These are phyloP conservation scores for Drosophila watanabei DNA, from an alignment of 1,140 invertebrate genomes.

Conservation along the genomic window DNA sequence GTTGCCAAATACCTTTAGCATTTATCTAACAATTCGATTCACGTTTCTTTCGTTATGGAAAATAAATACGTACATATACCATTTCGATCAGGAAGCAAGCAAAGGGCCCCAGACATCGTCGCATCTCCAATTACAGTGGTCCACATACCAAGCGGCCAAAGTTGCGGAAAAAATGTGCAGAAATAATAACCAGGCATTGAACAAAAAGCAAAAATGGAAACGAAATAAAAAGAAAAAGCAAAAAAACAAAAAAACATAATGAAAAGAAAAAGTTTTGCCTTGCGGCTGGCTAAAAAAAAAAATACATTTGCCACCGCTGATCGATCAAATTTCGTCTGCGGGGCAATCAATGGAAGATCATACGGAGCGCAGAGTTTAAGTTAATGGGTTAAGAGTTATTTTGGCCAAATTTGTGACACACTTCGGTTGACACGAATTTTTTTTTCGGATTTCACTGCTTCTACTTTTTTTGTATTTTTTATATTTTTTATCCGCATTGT, in stretches of 20 bases:
- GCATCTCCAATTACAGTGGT: conserved; percentile 55
- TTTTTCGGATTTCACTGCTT: conserved; percentile 31
- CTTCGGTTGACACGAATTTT: conserved; percentile 59
- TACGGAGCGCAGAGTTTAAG: conserved; percentile 36
- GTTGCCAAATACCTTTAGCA: conserved; percentile 37
- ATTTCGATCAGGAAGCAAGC: conserved; percentile 43
- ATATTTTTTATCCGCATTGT: conserved; percentile 18
- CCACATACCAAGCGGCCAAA: conserved; percentile 34
- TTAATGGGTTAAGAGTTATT: conserved; percentile 75
- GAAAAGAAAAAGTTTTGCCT: conserved; percentile 53
- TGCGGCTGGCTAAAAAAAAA: conserved; percentile 60
- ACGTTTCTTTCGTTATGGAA: conserved; percentile 65
- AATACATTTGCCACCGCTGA: conserved; percentile 67
- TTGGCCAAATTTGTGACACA: conserved; percentile 71
- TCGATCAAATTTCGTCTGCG: conserved; percentile 72
- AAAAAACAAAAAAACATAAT: not conserved
- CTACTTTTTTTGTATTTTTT: not conserved
- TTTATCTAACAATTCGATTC: conserved; percentile 70
- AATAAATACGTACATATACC: conserved; percentile 37
- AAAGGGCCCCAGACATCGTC: conserved; percentile 49
- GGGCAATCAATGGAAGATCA: conserved; percentile 54
- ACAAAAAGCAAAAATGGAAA: conserved; percentile 9
- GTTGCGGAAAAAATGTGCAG: conserved; percentile 34
- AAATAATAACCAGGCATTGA: conserved; percentile 41
- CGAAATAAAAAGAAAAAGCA: conserved; percentile 24